Percentiles rank a stretch among this genome's conserved stretches.
phyloP scores from a whole-genome alignment of 2,888 invertebrate genomes.

The Parasteatoda lunata region DNA sequence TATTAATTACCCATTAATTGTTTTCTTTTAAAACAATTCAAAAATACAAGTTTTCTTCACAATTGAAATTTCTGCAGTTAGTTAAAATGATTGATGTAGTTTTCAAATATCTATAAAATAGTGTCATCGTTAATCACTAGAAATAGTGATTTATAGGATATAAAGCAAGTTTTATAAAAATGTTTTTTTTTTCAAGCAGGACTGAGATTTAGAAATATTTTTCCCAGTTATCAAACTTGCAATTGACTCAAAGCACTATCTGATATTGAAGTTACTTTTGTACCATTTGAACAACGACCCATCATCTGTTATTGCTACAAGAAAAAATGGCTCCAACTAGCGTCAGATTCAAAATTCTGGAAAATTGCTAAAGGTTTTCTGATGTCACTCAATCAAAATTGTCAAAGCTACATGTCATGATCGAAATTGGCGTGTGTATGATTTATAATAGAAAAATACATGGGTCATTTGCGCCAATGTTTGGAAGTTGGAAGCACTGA shows the following conservation, averaged over 20 bases:
- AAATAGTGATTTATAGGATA: too few relatives aligned
- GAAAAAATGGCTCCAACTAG: not conserved
- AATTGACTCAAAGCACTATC: not conserved
- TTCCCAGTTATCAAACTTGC: not conserved
- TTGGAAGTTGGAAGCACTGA: not conserved
- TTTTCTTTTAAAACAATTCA: too few relatives aligned
- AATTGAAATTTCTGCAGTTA: too few relatives aligned
- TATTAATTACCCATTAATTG: too few relatives aligned
- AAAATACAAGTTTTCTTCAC: too few relatives aligned
- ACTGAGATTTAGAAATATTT: not conserved
- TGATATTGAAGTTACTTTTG: not conserved
- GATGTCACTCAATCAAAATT: conserved; percentile 1
- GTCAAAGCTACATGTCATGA: not conserved
- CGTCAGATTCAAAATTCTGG: not conserved
- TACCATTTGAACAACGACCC: not conserved
- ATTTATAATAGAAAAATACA: conserved; percentile 3
- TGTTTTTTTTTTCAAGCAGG: too few relatives aligned
- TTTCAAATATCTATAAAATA: too few relatives aligned
- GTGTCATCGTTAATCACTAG: too few relatives aligned
- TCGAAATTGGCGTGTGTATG: not conserved
- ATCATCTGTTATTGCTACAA: not conserved
- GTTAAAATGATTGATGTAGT: too few relatives aligned
- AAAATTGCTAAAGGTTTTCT: not conserved
- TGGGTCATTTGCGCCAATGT: not conserved
- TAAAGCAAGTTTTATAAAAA: too few relatives aligned